Base-by-base conservation (phyloP, 92 coral and sea anemone genomes). In the Virgularia gustaviana region DNA sequence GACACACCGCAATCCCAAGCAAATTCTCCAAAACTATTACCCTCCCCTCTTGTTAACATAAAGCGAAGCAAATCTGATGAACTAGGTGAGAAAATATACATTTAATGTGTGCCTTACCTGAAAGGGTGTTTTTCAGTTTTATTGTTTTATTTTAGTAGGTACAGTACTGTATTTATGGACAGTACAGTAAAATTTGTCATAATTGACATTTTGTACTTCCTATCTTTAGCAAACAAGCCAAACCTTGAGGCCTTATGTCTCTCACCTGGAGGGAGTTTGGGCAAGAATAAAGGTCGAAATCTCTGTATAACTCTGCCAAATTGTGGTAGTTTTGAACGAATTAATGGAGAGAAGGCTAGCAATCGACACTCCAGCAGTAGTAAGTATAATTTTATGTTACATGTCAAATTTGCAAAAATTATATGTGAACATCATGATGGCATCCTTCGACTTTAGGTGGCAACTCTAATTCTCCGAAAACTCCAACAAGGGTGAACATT, bases 391-490 rank as follows among this genome's bases (percentile, higher is more conserved):
- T 45, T 47, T 7, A 15, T 8, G 45, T 7, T 39, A 7, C 45
- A 7, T 39, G 8, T 7, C 45, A 8, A 39, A 39, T 15, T 39
- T 7, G 8, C 45, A 7, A 7, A 8, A 15, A 7, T 39, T 39
- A 8, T 8, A 39, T 39, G 45, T 7, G 45, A 7, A 8, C 45
- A 39, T 7, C 45, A 7, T 8, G 8, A 39, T 7, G 9, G 45
- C 45, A 15, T n/a, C n/a, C n/a, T n/a, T 25, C 31, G 31, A 25
- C 11, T 43, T 20, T 59, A 88, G 95, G 83, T 74, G 81, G 86
- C 11, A 78, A 77, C 75, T 89, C 92, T 9, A 90, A 79, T 44
- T 84, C 96, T 19, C 90, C 95, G 28, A 81, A 80, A 71, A 89
- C 97, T 25, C 97, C 97, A 13, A 85, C 91, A 36, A 78, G 96